These are phyloP conservation scores for Chaetodon auriga DNA, from an alignment of 2,113 vertebrate species.

Conservation along the genomic window DNA sequence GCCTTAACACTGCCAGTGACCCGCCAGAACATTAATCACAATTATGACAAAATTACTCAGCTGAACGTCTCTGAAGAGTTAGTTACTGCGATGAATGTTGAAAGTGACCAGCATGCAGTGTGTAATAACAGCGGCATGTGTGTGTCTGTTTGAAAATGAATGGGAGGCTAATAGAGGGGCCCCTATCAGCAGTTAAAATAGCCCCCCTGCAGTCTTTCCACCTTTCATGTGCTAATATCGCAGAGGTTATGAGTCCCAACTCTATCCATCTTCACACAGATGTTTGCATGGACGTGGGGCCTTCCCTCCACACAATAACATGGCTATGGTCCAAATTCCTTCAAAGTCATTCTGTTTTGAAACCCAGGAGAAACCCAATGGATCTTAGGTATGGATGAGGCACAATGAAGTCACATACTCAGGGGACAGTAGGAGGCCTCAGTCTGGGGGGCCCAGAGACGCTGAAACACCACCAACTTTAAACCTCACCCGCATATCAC, in stretches of 20 bases:
- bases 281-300: conserved; percentile 55
- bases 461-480: conserved; percentile 43
- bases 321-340: conserved; percentile 52
- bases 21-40: conserved; percentile 74
- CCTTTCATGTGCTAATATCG: conserved; percentile 83
- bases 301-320: conserved; percentile 50
- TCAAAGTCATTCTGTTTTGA: conserved; percentile 58
- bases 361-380: conserved; percentile 38
- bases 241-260: conserved; percentile 72
- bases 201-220: conserved; percentile 73
- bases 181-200: conserved; percentile 62
- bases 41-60: conserved; percentile 78
- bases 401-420: conserved; percentile 66
- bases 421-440: conserved; percentile 63
- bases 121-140: conserved; percentile 69
- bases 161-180: conserved; percentile 76
- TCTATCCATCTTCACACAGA: conserved; percentile 71
- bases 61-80: conserved; percentile 43
- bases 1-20: conserved; percentile 72
- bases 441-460: conserved; percentile 62
- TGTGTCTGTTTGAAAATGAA: conserved; percentile 72
- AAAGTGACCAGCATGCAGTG: conserved; percentile 64
- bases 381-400: conserved; percentile 57
- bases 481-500: conserved; percentile 62
- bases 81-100: conserved; percentile 56